Evolutionary conservation across 2,797 vertebrate genomes (phyloP).

Genomic region (Sebastes hubbsi): DNA sequence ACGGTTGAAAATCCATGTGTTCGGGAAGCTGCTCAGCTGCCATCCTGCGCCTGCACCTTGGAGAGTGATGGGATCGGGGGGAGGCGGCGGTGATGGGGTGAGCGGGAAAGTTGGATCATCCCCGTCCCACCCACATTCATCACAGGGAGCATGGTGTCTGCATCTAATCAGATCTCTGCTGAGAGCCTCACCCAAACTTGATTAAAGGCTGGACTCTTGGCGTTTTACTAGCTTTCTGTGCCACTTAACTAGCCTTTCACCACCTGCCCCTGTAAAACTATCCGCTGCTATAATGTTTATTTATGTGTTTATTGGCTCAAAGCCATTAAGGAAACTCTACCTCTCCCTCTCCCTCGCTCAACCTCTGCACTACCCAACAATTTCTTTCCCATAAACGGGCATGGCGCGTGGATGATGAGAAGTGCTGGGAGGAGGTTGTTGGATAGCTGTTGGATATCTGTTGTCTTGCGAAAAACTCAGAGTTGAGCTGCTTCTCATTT

Average conservation of each 20-base stretch:
- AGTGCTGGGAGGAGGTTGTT: slow-evolving; percentile 2
- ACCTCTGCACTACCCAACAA: slow-evolving; percentile 23
- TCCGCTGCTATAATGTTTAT: slow-evolving; percentile 78
- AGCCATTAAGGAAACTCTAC: slow-evolving; percentile 69
- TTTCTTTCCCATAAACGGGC: slow-evolving; percentile 61
- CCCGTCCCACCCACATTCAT: slow-evolving; percentile 67
- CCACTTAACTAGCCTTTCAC: slow-evolving; percentile 76
- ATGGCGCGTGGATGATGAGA: slow-evolving; percentile 36
- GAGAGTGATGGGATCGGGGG: slow-evolving; percentile 44
- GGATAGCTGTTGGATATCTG: neutral
- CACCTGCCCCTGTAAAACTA: slow-evolving; percentile 79
- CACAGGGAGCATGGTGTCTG: slow-evolving; percentile 67
- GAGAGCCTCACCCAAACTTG: slow-evolving; percentile 75
- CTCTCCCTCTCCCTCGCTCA: slow-evolving; percentile 14
- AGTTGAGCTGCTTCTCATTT: neutral
- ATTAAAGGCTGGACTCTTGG: slow-evolving; percentile 79
- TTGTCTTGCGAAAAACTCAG: neutral
- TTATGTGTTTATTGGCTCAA: slow-evolving; percentile 78
- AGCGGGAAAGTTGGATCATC: slow-evolving; percentile 29
- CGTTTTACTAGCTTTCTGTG: slow-evolving; percentile 75
- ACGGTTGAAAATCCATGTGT: slow-evolving; percentile 64
- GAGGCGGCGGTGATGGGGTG: neutral
- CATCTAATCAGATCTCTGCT: slow-evolving; percentile 80
- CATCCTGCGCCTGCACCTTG: slow-evolving; percentile 48
- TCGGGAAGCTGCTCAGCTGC: slow-evolving; percentile 65